Percentiles rank a stretch among this genome's conserved stretches.
Evolutionary conservation across 1,140 invertebrate genomes (phyloP).

Genomic region (Acyrthosiphon pisum): DNA sequence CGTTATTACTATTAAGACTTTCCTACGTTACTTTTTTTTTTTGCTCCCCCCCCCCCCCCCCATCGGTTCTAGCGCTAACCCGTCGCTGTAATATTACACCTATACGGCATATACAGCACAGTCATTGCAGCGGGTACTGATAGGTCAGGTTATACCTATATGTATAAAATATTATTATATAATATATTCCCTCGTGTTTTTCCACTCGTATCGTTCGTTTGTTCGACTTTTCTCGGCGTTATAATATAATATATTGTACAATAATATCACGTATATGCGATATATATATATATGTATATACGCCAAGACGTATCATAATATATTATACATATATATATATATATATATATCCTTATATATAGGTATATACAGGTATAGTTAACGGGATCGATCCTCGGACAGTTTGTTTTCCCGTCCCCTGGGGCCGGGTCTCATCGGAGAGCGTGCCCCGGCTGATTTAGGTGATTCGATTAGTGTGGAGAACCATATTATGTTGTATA

Average conservation of each 20-base stretch:
- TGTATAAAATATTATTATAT: too few relatives aligned
- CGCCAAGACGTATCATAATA: neutral
- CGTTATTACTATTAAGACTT: neutral
- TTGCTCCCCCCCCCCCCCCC: too few relatives aligned
- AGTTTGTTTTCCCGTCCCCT: constrained; percentile 41
- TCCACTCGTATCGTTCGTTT: neutral
- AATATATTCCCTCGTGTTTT: neutral
- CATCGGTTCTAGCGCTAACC: neutral
- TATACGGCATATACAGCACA: neutral
- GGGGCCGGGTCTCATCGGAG: neutral
- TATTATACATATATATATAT: neutral
- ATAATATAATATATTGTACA: neutral
- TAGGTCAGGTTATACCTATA: neutral
- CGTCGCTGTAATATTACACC: too few relatives aligned
- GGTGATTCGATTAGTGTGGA: constrained; percentile 36
- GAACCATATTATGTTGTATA: neutral
- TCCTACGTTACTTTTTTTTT: neutral
- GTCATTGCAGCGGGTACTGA: neutral
- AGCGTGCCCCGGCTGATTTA: constrained; percentile 45
- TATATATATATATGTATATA: neutral
- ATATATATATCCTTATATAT: too few relatives aligned
- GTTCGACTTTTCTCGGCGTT: neutral
- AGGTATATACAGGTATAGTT: neutral
- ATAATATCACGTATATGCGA: neutral
- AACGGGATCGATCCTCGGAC: constrained; percentile 45